phyloP scores from a whole-genome alignment of 2,113 vertebrate genomes.

The Anolis sagrei region DNA sequence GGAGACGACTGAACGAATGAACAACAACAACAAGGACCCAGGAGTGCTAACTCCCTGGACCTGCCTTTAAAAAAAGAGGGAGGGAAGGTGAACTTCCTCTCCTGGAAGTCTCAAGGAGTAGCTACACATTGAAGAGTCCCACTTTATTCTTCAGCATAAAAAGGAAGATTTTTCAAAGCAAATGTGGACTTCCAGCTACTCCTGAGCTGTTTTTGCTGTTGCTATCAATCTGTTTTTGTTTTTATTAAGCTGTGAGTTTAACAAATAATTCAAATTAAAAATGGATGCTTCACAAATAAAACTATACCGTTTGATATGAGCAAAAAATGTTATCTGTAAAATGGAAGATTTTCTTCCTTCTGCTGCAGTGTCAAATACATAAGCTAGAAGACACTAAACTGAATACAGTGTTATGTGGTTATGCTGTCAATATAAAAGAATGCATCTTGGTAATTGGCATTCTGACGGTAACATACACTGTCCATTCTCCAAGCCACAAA shows the following conservation, averaged over 20 bases:
- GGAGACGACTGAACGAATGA: no score
- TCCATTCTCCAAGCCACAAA: background rate
- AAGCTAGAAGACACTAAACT: background rate
- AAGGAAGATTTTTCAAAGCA: no score
- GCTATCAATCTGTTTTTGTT: no score
- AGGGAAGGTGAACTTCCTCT: no score
- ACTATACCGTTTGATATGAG: background rate
- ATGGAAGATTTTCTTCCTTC: background rate
- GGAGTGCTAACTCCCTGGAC: no score
- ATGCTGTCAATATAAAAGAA: background rate
- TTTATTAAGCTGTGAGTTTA: background rate
- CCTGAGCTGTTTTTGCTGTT: no score
- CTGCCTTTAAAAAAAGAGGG: no score
- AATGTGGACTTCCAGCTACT: no score
- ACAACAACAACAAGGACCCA: no score
- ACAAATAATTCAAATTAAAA: background rate
- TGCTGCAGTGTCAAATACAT: background rate
- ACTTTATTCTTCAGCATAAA: no score
- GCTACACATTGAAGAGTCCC: no score
- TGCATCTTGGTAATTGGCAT: background rate
- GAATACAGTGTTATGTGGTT: background rate
- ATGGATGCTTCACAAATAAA: background rate
- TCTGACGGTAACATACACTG: background rate
- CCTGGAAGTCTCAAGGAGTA: no score
- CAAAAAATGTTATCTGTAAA: background rate